Conservation (phyloP, 2,888 invertebrate genomes). For the Drosophila limbata region DNA sequence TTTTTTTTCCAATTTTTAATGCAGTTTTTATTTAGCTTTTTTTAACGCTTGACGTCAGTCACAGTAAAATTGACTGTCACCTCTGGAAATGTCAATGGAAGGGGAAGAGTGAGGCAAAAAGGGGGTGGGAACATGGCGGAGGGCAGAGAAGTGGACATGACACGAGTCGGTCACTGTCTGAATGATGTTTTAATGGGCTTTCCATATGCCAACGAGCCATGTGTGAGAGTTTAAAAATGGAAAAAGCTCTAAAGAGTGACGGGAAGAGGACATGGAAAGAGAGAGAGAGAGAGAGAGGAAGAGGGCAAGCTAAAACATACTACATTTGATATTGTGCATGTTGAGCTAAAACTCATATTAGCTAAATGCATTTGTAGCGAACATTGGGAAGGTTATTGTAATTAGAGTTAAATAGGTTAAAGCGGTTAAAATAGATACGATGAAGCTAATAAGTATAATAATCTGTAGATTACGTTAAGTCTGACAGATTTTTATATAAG, state of each 20-base stretch:
- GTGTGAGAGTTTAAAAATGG: conserved; percentile 17
- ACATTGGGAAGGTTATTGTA: background rate
- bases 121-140: background rate
- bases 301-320: background rate
- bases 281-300: background rate
- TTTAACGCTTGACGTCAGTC: conserved; percentile 52
- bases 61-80: conserved; percentile 73
- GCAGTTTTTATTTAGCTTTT: conserved; percentile 42
- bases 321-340: conserved; percentile 2
- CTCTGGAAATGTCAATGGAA: conserved; percentile 16
- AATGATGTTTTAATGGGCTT: conserved; percentile 73
- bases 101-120: background rate
- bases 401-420: background rate
- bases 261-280: background rate
- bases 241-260: background rate
- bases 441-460: background rate
- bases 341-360: conserved; percentile 1
- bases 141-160: conserved; percentile 26
- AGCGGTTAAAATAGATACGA: background rate
- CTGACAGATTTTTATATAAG: no score
- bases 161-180: conserved; percentile 62
- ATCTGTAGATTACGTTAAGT: no score
- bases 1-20: conserved; percentile 44
- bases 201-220: conserved; percentile 26
- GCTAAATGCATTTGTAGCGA: background rate